These are phyloP conservation scores for Oithona nana DNA, from an alignment of 2,888 invertebrate genomes.

Conservation along the genomic window DNA sequence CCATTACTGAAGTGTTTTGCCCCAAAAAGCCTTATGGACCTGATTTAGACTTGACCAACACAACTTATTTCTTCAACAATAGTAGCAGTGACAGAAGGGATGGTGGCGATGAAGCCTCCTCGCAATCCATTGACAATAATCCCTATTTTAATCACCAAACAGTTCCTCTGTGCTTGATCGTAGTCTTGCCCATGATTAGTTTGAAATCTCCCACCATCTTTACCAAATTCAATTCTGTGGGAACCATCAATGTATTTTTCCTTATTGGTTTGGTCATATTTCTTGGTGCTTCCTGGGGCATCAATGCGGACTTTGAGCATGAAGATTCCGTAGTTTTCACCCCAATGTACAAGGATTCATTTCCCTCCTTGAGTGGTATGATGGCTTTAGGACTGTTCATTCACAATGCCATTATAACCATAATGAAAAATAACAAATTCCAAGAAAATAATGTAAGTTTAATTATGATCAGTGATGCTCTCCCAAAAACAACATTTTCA, in stretches of 20 bases:
- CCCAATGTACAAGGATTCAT: constrained; percentile 24
- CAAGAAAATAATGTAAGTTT: constrained; percentile 63
- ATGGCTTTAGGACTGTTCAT: constrained; percentile 68
- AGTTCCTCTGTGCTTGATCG: neutral
- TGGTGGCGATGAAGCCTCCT: too few relatives aligned
- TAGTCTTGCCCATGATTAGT: constrained; percentile 34
- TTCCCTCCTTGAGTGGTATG: constrained; percentile 29
- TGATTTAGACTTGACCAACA: too few relatives aligned
- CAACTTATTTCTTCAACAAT: too few relatives aligned
- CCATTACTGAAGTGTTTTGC: neutral
- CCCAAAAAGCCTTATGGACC: too few relatives aligned
- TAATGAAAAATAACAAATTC: constrained; percentile 58
- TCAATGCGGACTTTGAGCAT: constrained; percentile 40
- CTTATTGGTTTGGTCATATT: constrained; percentile 14
- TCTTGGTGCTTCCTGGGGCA: constrained; percentile 40
- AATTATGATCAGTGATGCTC: too few relatives aligned
- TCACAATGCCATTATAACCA: constrained; percentile 71
- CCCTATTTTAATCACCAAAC: neutral
- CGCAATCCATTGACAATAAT: neutral
- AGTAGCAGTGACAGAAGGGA: too few relatives aligned
- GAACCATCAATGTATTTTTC: constrained; percentile 13
- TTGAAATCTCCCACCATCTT: constrained; percentile 74
- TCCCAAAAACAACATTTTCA: too few relatives aligned
- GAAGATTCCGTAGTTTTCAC: constrained; percentile 28
- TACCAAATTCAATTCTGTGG: constrained; percentile 52